Base-by-base conservation (phyloP, 2,888 invertebrate species). In the Amphipyra berbera region DNA sequence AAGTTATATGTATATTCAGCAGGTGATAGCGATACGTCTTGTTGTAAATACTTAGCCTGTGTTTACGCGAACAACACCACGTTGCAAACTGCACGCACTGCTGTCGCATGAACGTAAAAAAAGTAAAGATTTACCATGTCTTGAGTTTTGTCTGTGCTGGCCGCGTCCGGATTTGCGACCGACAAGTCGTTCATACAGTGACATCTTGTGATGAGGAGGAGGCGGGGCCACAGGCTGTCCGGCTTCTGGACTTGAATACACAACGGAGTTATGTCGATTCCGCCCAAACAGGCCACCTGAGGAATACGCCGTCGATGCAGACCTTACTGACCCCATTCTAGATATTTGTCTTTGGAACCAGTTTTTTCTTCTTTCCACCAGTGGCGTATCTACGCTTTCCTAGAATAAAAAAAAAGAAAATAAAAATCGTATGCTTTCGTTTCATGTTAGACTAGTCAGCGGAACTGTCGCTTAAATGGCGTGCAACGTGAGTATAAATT, bases 361-460 rank as follows among this genome's bases (percentile, higher is more conserved):
- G 89, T 97, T 98, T 89, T 98, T 98, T 40, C 98, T 95, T 56
- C 98, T 93, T 87, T 98, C 98, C 14, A 97, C 98, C 83, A 98
- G 95, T 8, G 98, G 98, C 0, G 98, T 98, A 82, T 98, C 98
- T 0, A 98, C 98, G 85, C 98, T 98, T 92, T 98, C 98, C 98
- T 98, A 88, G 30, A 94, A 54, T 10, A 45, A 27, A 33, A 40
- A 13, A 13, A 14, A 9, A 47, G 15, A 15, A 15, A 7, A 8
- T 10, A 15, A 41, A 40, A 40, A 30, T 7, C 4, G 7, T 30
- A 7, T 7, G 4, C 6, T 30, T 30, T 30, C 30, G 30, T 6
- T 30, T 30, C 27, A n/a, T n/a, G n/a, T n/a, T n/a, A n/a, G 21
- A 21, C 21, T n/a, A 21, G 21, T 21, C 21, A 21, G 21, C 21